Conservation (phyloP, 1,140 invertebrate genomes). For the Nymphalis io region DNA sequence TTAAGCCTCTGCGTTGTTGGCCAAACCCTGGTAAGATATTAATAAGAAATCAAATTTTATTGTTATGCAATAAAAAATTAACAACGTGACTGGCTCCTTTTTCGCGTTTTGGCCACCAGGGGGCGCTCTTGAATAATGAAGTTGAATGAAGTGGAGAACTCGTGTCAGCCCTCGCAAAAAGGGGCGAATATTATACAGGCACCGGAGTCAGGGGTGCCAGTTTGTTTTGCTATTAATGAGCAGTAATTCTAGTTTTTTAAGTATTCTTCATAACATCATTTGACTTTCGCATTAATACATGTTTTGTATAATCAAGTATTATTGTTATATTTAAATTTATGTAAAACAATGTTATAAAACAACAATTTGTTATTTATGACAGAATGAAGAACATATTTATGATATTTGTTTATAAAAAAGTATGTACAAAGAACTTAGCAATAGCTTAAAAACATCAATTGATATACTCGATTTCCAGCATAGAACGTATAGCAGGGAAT, state of each 20-base stretch:
- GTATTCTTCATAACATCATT: slow-evolving; percentile 19
- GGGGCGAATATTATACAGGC: slow-evolving; percentile 42
- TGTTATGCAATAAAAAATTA: slow-evolving; percentile 25
- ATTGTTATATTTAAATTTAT: not conserved
- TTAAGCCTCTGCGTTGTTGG: too few relatives aligned
- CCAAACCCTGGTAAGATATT: not conserved
- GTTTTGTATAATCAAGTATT: not conserved
- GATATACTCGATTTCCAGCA: too few relatives aligned
- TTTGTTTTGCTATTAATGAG: slow-evolving; percentile 33
- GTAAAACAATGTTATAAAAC: too few relatives aligned
- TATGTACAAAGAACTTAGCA: too few relatives aligned
- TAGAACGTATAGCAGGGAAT: too few relatives aligned
- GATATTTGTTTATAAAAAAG: too few relatives aligned
- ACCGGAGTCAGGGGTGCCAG: slow-evolving; percentile 30
- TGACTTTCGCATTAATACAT: slow-evolving; percentile 29
- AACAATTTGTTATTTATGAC: too few relatives aligned
- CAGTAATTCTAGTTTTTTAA: slow-evolving; percentile 26
- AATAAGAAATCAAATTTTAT: slow-evolving; percentile 7
- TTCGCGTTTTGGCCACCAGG: slow-evolving; percentile 20
- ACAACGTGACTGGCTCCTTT: not conserved
- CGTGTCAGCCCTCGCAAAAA: slow-evolving; percentile 7
- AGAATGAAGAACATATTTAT: too few relatives aligned
- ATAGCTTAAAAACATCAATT: too few relatives aligned
- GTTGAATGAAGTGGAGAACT: slow-evolving; percentile 17
- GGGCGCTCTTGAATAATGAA: slow-evolving; percentile 22